Percentiles rank a stretch among this genome's conserved stretches.
Conservation (phyloP, 2,888 invertebrate genomes). For the Zaprionus obscuricornis region DNA sequence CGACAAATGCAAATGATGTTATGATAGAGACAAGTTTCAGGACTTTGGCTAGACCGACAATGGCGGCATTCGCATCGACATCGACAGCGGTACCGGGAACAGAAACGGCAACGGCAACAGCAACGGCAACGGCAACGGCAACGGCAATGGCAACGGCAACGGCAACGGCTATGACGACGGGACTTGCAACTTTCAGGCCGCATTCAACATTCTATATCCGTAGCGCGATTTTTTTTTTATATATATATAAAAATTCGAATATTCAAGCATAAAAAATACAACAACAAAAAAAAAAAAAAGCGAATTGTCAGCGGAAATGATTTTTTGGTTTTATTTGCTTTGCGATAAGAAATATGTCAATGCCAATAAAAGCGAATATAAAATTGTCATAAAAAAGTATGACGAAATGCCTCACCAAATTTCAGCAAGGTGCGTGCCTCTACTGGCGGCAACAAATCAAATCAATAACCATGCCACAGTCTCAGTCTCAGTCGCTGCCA, state of each 20-base stretch:
- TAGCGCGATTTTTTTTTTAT: conserved; percentile 5
- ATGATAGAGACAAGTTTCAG: conserved; percentile 9
- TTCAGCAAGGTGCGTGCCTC: conserved; percentile 15
- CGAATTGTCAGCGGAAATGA: conserved; percentile 53
- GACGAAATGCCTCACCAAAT: conserved; percentile 34
- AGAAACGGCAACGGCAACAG: too few relatives aligned
- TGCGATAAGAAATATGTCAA: conserved; percentile 65
- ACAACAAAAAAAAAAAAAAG: conserved; percentile 13
- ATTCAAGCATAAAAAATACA: background rate
- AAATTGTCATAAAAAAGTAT: conserved; percentile 60
- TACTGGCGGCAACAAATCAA: conserved; percentile 44
- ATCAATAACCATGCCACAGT: conserved; percentile 48
- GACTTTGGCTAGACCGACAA: background rate
- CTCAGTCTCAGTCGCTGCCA: too few relatives aligned
- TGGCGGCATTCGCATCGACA: too few relatives aligned
- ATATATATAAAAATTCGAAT: conserved; percentile 20
- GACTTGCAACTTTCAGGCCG: conserved; percentile 14
- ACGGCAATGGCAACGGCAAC: too few relatives aligned
- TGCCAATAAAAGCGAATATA: conserved; percentile 62
- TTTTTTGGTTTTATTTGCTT: conserved; percentile 56
- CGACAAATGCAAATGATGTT: conserved; percentile 35
- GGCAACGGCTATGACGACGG: too few relatives aligned
- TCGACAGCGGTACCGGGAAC: too few relatives aligned
- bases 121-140: too few relatives aligned
- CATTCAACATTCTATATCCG: too few relatives aligned